Evolutionary conservation across 37 sponge, comb jelly and placozoan genomes (phyloP).

Genomic region (Aphrocallistes beatrix): DNA sequence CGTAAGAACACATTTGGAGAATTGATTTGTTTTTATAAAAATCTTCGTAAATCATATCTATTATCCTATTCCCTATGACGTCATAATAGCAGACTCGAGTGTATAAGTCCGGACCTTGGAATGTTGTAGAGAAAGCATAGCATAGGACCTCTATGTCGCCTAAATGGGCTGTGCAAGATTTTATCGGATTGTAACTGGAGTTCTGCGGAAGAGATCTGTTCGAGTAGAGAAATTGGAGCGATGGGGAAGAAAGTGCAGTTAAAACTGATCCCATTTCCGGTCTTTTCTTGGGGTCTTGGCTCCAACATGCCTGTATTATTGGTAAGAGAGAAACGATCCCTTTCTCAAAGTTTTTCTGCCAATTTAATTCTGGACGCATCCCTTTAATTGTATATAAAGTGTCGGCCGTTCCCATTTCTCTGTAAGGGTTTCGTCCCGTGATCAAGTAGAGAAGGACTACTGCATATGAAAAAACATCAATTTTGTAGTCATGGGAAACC

Average conservation of each 20-base stretch:
- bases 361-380: neutral
- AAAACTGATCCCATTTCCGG: neutral
- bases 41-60: neutral
- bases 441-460: neutral
- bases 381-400: neutral
- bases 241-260: neutral
- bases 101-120: neutral
- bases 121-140: slow-evolving; percentile 12
- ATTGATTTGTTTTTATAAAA: neutral
- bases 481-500: neutral
- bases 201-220: neutral
- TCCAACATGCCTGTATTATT: slow-evolving; percentile 2
- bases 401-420: neutral
- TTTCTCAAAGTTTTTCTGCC: neutral
- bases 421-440: neutral
- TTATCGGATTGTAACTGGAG: neutral
- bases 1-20: neutral
- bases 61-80: neutral
- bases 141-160: neutral
- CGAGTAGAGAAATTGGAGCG: neutral
- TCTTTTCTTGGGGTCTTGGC: neutral
- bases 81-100: neutral
- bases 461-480: neutral
- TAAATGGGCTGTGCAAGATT: neutral
- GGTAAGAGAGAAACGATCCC: neutral